Conservation (phyloP, 2,797 vertebrate species). For the Arrhamphus sclerolepis region DNA sequence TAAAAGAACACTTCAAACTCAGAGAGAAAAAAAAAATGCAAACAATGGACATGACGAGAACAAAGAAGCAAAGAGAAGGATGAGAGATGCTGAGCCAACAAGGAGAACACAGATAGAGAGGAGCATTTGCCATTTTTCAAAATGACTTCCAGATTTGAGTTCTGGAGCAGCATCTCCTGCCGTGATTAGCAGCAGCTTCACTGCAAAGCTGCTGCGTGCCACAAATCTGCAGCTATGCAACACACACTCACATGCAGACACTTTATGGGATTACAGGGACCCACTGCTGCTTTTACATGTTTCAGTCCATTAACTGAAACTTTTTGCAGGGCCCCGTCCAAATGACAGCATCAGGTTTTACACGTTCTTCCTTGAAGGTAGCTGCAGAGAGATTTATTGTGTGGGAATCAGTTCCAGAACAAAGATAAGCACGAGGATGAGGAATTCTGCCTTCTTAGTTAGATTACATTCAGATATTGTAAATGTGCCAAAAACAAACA, state of each 20-base stretch:
- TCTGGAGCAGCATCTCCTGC: constrained; percentile 22
- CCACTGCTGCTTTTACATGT: background rate
- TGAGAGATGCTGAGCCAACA: background rate
- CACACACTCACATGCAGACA: background rate
- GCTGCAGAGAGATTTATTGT: no score
- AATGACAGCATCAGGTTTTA: no score
- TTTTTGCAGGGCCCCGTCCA: no score
- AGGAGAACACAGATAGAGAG: background rate
- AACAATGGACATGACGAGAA: background rate
- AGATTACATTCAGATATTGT: no score
- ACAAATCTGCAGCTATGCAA: constrained; percentile 9
- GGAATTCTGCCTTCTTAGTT: no score
- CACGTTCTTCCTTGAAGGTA: no score
- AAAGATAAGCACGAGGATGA: no score
- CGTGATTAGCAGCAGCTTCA: constrained; percentile 29
- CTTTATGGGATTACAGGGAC: background rate
- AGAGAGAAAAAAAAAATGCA: background rate
- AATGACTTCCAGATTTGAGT: constrained; percentile 59
- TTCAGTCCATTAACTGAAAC: background rate
- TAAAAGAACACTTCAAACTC: background rate
- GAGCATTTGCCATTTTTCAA: constrained; percentile 2
- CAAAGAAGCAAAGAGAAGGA: background rate
- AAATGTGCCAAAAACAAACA: no score
- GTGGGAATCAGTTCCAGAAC: no score
- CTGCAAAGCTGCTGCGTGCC: constrained; percentile 40